phyloP scores from a whole-genome alignment of 2,113 vertebrate genomes.

The pig (Sus scrofa) region DNA sequence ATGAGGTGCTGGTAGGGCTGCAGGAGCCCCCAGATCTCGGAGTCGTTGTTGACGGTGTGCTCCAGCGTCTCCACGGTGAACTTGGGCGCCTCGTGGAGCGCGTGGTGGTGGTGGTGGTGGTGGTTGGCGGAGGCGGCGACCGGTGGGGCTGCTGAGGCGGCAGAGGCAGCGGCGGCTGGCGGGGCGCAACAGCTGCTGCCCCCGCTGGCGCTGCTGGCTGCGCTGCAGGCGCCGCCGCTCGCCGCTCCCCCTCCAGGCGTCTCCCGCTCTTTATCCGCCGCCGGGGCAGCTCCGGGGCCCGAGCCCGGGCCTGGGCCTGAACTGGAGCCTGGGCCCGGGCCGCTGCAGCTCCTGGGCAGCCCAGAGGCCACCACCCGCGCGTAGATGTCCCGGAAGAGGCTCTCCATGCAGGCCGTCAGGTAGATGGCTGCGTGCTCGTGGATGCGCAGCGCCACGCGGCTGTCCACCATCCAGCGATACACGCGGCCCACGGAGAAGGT shows the following conservation, averaged over 20 bases:
- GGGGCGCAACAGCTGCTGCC: slow-evolving; percentile 82
- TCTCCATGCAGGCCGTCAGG: slow-evolving; percentile 96
- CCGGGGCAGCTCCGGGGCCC: slow-evolving; percentile 33
- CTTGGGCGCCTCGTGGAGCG: slow-evolving; percentile 89
- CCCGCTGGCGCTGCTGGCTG: slow-evolving; percentile 81
- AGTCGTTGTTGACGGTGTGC: slow-evolving; percentile 94
- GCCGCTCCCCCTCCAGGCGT: slow-evolving; percentile 72
- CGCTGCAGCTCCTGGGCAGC: slow-evolving; percentile 77
- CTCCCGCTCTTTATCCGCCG: slow-evolving; percentile 78
- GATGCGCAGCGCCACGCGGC: slow-evolving; percentile 95
- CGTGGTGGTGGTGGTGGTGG: slow-evolving; percentile 83
- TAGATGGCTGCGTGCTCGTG: slow-evolving; percentile 98
- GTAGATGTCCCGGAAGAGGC: slow-evolving; percentile 95
- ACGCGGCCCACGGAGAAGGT: slow-evolving; percentile 96
- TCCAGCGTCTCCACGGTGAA: slow-evolving; percentile 95
- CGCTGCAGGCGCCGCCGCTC: slow-evolving; percentile 80
- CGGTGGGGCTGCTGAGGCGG: background rate
- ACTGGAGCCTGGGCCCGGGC: slow-evolving; percentile 54
- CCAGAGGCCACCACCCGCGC: slow-evolving; percentile 89
- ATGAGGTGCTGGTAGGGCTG: slow-evolving; percentile 95
- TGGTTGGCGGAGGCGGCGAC: slow-evolving; percentile 36
- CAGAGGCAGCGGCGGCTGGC: slow-evolving; percentile 62
- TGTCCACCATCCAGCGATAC: slow-evolving; percentile 99
- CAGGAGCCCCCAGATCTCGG: slow-evolving; percentile 96
- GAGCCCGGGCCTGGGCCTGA: slow-evolving; percentile 76